Evolutionary conservation across 2,797 vertebrate genomes (phyloP).

Genomic region (Alauda arvensis): DNA sequence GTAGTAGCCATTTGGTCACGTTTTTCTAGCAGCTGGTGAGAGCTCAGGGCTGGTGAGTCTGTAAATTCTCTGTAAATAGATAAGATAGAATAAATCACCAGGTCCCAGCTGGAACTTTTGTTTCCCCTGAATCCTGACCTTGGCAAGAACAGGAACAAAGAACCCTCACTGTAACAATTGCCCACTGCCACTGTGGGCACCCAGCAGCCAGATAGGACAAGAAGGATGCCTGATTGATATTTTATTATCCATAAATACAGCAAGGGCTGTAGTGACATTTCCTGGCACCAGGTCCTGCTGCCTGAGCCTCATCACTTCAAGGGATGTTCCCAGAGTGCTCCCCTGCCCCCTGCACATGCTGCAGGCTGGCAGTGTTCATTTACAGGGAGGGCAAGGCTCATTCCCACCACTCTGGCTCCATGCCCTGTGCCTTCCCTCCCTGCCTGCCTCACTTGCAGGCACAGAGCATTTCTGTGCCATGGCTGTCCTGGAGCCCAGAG

Average conservation of each 20-base stretch:
- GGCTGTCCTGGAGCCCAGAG: background rate
- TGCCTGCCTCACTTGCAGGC: background rate
- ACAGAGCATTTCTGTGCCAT: background rate
- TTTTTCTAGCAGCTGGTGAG: no score
- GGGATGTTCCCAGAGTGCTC: background rate
- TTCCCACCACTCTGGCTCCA: background rate
- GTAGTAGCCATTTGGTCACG: no score
- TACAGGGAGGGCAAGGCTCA: background rate
- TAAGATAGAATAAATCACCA: no score
- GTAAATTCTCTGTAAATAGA: no score
- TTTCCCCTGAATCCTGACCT: no score
- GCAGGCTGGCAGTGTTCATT: background rate
- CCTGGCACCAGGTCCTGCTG: background rate
- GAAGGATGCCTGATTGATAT: background rate
- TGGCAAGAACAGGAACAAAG: no score
- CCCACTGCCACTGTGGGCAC: accelerated
- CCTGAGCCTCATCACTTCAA: background rate
- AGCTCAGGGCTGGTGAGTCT: no score
- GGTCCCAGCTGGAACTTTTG: no score
- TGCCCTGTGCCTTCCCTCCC: background rate
- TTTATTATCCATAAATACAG: background rate
- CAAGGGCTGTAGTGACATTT: background rate
- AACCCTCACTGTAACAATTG: no score
- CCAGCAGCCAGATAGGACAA: accelerated
- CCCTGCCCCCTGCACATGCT: background rate